Conservation (phyloP, 2,888 invertebrate genomes). For the Disparrhopalites patrizii region DNA sequence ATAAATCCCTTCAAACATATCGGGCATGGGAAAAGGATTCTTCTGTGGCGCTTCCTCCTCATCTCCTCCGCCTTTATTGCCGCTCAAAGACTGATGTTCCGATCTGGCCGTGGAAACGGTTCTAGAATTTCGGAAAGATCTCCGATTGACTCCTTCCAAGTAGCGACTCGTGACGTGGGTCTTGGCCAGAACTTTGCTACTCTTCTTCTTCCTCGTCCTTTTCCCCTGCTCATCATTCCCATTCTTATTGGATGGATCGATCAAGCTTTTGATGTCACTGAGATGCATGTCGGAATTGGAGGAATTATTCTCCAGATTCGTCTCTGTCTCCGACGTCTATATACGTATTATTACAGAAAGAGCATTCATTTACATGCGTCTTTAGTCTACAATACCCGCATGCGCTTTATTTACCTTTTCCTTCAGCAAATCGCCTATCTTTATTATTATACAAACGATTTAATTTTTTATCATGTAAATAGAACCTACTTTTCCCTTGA, state of each 20-base stretch:
- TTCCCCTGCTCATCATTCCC: not conserved
- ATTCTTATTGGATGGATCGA: not conserved
- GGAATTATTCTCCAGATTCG: no score
- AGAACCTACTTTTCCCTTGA: no score
- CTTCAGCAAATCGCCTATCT: no score
- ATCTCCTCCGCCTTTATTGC: not conserved
- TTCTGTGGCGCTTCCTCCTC: not conserved
- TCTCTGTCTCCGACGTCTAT: no score
- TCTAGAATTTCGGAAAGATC: not conserved
- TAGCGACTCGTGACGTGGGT: constrained; percentile 1
- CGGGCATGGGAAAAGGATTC: constrained; percentile 25
- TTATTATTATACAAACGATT: no score
- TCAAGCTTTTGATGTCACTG: constrained; percentile 1
- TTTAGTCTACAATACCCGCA: no score
- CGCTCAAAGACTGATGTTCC: not conserved
- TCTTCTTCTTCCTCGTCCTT: not conserved
- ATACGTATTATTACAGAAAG: no score
- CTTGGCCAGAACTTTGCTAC: not conserved
- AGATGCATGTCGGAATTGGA: not conserved
- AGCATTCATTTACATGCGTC: no score
- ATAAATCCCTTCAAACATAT: constrained; percentile 23
- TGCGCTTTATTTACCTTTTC: no score
- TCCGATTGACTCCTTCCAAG: not conserved
- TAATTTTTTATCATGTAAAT: no score
- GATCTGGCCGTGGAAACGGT: not conserved